A percentile compares a stretch with the other conserved stretches of the same genome.
These are phyloP conservation scores for Charaxes varanes DNA, from an alignment of 1,140 invertebrate species.

Conservation along the genomic window DNA sequence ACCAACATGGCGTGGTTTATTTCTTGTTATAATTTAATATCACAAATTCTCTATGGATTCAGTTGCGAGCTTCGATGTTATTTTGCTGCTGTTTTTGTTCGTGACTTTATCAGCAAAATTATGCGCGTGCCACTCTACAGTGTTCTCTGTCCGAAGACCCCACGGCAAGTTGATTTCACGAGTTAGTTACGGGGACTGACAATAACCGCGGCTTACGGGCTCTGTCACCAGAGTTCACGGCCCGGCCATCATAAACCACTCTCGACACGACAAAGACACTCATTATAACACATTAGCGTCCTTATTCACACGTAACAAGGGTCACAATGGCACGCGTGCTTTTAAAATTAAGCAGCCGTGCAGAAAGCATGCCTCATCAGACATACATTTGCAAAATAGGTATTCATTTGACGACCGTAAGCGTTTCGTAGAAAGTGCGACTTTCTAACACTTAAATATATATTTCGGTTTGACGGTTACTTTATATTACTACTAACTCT, in stretches of 20 bases:
- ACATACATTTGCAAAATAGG: constrained; percentile 43
- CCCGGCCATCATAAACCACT: constrained; percentile 50
- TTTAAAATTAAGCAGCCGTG: constrained; percentile 37
- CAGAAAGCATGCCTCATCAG: constrained; percentile 46
- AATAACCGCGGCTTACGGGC: constrained; percentile 50
- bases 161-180: constrained; percentile 62
- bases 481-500: too few species aligned
- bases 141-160: constrained; percentile 38
- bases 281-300: constrained; percentile 13
- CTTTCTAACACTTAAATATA: constrained; percentile 36
- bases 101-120: too few species aligned
- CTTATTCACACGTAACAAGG: constrained; percentile 24
- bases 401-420: constrained; percentile 38
- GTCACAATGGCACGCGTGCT: constrained; percentile 22
- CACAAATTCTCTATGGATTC: too few species aligned
- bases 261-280: constrained; percentile 31
- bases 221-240: constrained; percentile 57
- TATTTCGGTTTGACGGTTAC: constrained; percentile 1
- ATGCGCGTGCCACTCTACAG: not conserved
- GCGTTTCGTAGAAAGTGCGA: constrained; percentile 40
- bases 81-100: too few species aligned
- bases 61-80: too few species aligned
- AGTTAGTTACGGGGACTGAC: constrained; percentile 65
- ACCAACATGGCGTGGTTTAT: too few species aligned
- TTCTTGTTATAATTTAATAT: too few species aligned